Percentiles rank a stretch among this genome's conserved stretches.
These are phyloP conservation scores for Sarcophilus harrisii DNA, from an alignment of 2,797 vertebrate species.

Conservation along the genomic window DNA sequence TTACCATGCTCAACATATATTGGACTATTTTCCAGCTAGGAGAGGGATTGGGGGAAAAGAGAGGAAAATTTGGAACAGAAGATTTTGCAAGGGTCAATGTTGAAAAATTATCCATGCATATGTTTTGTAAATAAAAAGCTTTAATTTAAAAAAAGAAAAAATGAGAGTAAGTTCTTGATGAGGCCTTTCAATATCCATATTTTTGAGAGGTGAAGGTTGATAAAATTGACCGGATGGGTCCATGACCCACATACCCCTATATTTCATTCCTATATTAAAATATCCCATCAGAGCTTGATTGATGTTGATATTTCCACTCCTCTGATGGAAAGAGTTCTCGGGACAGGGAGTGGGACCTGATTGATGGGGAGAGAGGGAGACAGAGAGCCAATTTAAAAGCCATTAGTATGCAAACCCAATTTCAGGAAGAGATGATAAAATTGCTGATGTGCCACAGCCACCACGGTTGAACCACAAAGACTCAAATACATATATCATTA, in stretches of 20 bases:
- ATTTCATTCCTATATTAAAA: not conserved
- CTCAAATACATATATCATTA: not conserved
- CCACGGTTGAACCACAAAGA: not conserved
- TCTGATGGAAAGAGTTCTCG: not conserved
- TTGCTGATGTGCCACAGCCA: not conserved
- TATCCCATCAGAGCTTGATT: not conserved
- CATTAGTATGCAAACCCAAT: constrained; percentile 49
- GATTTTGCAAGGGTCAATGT: too few species aligned
- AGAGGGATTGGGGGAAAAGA: too few species aligned
- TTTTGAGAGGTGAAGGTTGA: constrained; percentile 37
- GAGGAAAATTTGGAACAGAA: too few species aligned
- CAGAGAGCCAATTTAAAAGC: constrained; percentile 45
- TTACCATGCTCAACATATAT: too few species aligned
- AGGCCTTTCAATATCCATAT: not conserved
- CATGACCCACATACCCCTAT: constrained; percentile 19
- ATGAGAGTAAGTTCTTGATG: not conserved
- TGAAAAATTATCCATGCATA: too few species aligned
- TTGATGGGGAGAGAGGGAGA: constrained; percentile 31
- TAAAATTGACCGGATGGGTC: not conserved
- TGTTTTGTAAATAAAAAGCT: too few species aligned
- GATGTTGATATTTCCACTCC: not conserved
- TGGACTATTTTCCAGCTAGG: too few species aligned
- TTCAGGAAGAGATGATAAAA: constrained; percentile 24
- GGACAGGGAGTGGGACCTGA: not conserved
- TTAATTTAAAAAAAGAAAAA: not conserved